phyloP scores from a whole-genome alignment of 2,888 invertebrate genomes.

The Dryomyza anilis region DNA sequence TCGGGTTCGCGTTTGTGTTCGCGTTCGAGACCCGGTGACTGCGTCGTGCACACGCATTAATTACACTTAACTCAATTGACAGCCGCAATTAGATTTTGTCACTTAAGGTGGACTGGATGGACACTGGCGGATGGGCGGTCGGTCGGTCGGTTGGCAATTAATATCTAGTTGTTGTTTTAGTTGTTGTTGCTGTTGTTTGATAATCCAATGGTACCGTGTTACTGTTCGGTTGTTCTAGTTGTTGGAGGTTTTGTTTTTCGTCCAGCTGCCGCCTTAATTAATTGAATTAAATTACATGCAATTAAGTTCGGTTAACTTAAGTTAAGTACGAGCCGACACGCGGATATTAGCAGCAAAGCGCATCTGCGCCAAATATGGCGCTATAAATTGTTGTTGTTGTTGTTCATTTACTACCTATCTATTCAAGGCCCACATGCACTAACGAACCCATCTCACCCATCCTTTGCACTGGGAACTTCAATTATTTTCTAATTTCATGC shows the following conservation, averaged over 20 bases:
- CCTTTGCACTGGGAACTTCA: conserved; percentile 34
- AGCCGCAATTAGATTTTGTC: conserved; percentile 34
- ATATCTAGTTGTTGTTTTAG: neutral
- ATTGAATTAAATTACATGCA: conserved; percentile 46
- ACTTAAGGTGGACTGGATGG: too few relatives aligned
- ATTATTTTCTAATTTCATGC: conserved; percentile 53
- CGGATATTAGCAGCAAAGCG: neutral
- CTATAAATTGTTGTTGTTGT: neutral
- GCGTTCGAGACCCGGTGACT: too few relatives aligned
- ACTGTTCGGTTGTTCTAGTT: conserved; percentile 16
- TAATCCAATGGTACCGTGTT: neutral
- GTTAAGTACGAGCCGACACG: conserved; percentile 10
- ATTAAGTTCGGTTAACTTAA: conserved; percentile 26
- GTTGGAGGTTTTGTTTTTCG: neutral
- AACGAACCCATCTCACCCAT: neutral
- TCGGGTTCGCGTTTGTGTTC: too few relatives aligned
- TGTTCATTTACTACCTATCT: neutral
- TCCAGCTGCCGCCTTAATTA: conserved; percentile 40
- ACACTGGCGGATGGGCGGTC: too few relatives aligned
- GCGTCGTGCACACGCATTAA: too few relatives aligned
- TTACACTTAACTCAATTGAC: conserved; percentile 49
- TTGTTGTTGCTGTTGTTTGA: neutral
- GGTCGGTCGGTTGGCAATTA: conserved; percentile 15
- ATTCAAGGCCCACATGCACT: neutral
- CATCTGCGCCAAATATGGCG: too few relatives aligned